These are phyloP conservation scores for Hippoglossus stenolepis DNA, from an alignment of 2,113 vertebrate genomes.

Conservation along the genomic window DNA sequence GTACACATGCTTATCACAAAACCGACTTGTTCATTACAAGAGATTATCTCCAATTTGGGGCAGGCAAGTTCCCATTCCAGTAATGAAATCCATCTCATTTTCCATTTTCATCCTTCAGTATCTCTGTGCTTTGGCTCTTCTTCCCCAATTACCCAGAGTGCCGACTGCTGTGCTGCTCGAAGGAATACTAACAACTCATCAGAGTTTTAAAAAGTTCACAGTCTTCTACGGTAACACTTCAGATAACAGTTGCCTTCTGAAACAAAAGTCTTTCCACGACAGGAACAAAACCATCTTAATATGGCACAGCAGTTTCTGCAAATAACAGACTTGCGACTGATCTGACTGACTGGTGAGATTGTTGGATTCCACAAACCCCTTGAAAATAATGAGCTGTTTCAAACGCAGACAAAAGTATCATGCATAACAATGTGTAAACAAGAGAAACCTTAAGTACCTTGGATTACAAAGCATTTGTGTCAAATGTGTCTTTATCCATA, in stretches of 20 bases:
- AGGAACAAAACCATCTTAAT: constrained; percentile 34
- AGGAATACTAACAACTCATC: constrained; percentile 13
- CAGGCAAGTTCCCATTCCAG: background rate
- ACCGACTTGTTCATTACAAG: background rate
- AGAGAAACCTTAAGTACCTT: constrained; percentile 24
- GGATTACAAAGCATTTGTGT: constrained; percentile 39
- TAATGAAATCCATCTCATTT: constrained; percentile 6
- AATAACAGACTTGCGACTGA: constrained; percentile 38
- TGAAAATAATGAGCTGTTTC: constrained; percentile 59
- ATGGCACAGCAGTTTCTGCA: constrained; percentile 15
- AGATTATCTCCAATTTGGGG: constrained; percentile 4
- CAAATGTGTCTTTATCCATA: constrained; percentile 9
- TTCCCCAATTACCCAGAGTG: constrained; percentile 20
- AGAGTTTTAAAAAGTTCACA: constrained; percentile 32
- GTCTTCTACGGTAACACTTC: background rate
- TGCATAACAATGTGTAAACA: constrained; percentile 30
- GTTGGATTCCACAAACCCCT: constrained; percentile 27
- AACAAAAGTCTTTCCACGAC: background rate
- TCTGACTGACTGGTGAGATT: constrained; percentile 30
- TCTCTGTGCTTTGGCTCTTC: background rate
- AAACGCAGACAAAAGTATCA: constrained; percentile 38
- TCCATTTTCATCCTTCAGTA: background rate
- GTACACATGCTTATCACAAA: background rate
- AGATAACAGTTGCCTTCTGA: background rate
- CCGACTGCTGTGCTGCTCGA: background rate